Base-by-base conservation (phyloP, 2,888 invertebrate species). In the Balanococcus diminutus region DNA sequence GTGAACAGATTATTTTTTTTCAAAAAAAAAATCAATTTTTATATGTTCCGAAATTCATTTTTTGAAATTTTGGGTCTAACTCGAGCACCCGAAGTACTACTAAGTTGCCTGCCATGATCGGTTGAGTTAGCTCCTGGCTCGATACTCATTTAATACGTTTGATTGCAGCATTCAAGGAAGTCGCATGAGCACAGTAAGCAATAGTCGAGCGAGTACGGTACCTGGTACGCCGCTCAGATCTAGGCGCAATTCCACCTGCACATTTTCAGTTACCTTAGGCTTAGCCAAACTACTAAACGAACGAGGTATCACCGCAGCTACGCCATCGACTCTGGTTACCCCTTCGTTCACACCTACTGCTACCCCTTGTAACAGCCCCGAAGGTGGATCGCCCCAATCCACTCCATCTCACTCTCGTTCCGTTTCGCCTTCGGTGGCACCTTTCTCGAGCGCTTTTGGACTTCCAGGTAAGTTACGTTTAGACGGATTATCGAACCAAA, bases 301-400 rank as follows among this genome's bases (percentile, higher is more conserved):
- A 90, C 91, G 95, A 87, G 95, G 95, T 75, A 94, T 94, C 87
- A 93, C 93, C 90, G 94, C 94, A 16, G 93, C 92, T 0, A 94
- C 94, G n/a, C 93, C 94, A 5, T 93, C 93, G 75, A 92, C 93
- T 67, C 90, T 93, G 0, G 92, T 92, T 88, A 92, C 94, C 4
- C 94, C 94, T 8, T 92, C 92, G 72, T 96, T 92, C 90, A 92
- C 95, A 8, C 95, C 96, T 3, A 96, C 96, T 0, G 96, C 96
- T 8, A 96, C 96, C 6, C 96, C 96, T 1, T 95, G 95, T 89
- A 96, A 96, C 90, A 96, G 95, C 89, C 96, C 96, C 0, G 88
- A 88, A 39, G 87, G 87, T 42, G 81, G 81, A 22, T 25, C 88
- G 0, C 88, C 88, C 0, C 82, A 87, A n/a, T 87, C 87, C 61